Evolutionary conservation across 1,140 invertebrate species (phyloP).

Genomic region (Hylaeus anthracinus): DNA sequence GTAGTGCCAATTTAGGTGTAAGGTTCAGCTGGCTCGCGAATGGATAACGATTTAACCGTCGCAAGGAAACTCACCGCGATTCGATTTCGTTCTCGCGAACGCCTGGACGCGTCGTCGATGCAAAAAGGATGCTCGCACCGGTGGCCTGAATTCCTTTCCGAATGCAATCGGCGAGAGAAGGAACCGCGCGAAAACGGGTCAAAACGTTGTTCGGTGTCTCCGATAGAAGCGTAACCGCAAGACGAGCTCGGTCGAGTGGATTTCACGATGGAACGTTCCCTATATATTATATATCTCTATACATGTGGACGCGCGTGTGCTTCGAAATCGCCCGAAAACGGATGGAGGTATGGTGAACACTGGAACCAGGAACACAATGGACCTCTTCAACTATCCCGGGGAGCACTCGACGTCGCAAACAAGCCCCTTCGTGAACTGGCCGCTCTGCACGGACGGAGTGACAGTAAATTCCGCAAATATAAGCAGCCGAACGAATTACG

Average conservation of each 20-base stretch:
- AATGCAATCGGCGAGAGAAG: too few species aligned
- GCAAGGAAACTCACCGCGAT: too few species aligned
- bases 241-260: constrained; percentile 22
- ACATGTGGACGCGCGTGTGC: too few species aligned
- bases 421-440: constrained; percentile 62
- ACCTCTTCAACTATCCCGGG: constrained; percentile 62
- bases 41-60: too few species aligned
- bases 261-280: constrained; percentile 21
- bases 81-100: too few species aligned
- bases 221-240: not conserved
- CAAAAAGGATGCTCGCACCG: too few species aligned
- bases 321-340: constrained; percentile 41
- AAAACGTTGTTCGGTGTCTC: too few species aligned
- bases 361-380: constrained; percentile 59
- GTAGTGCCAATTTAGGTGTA: not conserved
- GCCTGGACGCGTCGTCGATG: too few species aligned
- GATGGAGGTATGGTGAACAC: constrained; percentile 50
- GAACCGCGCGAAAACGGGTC: too few species aligned
- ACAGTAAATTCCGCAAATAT: constrained; percentile 67
- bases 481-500: constrained; percentile 62
- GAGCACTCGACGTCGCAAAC: constrained; percentile 69
- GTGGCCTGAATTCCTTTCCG: too few species aligned
- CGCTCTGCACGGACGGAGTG: constrained; percentile 34
- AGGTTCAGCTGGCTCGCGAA: too few species aligned
- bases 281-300: too few species aligned